Conservation (phyloP, 2,888 invertebrate genomes). For the Polyommatus icarus region DNA sequence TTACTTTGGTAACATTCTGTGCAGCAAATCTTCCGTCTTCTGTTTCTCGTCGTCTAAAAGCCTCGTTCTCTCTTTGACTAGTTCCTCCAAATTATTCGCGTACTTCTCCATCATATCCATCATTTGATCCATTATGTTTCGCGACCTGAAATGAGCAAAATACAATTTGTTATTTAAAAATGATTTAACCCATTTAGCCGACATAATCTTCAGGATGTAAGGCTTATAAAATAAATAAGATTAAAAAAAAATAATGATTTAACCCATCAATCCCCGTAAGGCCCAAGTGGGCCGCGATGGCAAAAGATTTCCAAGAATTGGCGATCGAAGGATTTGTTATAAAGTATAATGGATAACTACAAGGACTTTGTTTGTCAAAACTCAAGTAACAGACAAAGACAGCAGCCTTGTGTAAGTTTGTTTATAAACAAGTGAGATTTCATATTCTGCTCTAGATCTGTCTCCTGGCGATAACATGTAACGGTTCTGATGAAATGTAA, state of each 20-base stretch:
- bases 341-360: too few relatives aligned
- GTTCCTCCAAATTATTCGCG: slow-evolving; percentile 95
- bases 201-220: too few relatives aligned
- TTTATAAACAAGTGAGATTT: not conserved
- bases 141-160: slow-evolving; percentile 78
- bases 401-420: not conserved
- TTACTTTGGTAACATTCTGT: slow-evolving; percentile 96
- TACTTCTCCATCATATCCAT: slow-evolving; percentile 99
- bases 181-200: too few relatives aligned
- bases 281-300: too few relatives aligned
- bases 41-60: slow-evolving; percentile 94
- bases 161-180: not conserved
- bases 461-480: not conserved
- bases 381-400: not conserved
- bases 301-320: too few relatives aligned
- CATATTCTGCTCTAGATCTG: not conserved
- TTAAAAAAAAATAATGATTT: too few relatives aligned
- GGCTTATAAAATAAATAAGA: too few relatives aligned
- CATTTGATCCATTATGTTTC: slow-evolving; percentile 98
- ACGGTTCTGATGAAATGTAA: not conserved
- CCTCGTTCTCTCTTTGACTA: slow-evolving; percentile 94
- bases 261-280: too few relatives aligned
- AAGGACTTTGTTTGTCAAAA: not conserved
- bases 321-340: too few relatives aligned
- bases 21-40: slow-evolving; percentile 94